Evolutionary conservation across 2,113 vertebrate genomes (phyloP), one percentile per base, ranked within the genome.

Genomic region (Neoarius graeffei): DNA sequence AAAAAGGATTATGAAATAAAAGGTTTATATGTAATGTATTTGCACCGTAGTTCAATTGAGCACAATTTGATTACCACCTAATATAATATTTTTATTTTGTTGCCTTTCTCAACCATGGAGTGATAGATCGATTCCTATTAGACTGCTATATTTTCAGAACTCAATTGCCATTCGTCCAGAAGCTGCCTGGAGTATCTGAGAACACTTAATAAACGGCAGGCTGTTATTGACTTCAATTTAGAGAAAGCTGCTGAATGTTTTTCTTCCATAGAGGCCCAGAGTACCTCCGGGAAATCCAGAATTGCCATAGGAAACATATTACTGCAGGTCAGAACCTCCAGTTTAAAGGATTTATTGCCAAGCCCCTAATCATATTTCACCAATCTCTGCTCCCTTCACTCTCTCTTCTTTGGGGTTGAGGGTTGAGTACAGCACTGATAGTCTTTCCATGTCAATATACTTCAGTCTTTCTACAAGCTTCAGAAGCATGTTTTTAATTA

Each of bases 181-280:
- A 91, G 87, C 91, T 91, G 91, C 89, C 92, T 89, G 92, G 83
- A 94, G 90, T 91, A 81, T 91, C 88, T 87, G 92, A 91, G 91
- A 89, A 88, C 90, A 92, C 94, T 93, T 91, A 94, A 95, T 94
- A 94, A 94, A 95, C 92, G 92, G 92, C 89, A 90, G 73, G 91
- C 91, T 92, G 91, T 90, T 95, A 95, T 92, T 94, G 94, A 94
- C 94, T 95, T 94, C 92, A 94, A 92, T 94, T 94, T 94, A 93
- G 93, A 94, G 94, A 95, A 94, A 93, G 91, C 93, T 94, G 92
- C 93, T 90, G 90, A 92, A 92, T 92, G 93, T 94, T 94, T 94
- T 95, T 93, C 91, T 90, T 89, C 87, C 86, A 90, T 27, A 81
- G 93, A 93, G 93, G 88, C 88, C 87, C 77, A 60, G 74, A 89